Evolutionary conservation across 1,140 invertebrate species (phyloP).

Genomic region (Aethina tumida): DNA sequence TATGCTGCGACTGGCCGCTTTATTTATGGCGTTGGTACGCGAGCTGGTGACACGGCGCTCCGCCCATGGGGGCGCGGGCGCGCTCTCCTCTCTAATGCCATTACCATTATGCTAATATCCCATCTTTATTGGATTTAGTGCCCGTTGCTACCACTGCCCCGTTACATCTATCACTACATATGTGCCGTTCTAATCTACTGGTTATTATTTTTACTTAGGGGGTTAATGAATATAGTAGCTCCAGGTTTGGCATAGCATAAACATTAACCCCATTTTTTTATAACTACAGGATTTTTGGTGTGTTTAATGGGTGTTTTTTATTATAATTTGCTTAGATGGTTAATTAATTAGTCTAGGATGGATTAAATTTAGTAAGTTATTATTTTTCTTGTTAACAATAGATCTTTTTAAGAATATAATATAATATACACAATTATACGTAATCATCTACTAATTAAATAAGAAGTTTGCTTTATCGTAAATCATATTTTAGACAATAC

Average conservation of each 20-base stretch:
- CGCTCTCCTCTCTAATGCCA: neutral
- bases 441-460: too few species aligned
- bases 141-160: slow-evolving; percentile 7
- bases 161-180: slow-evolving; percentile 8
- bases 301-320: too few species aligned
- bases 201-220: slow-evolving; percentile 24
- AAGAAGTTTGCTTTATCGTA: too few species aligned
- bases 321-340: too few species aligned
- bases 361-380: too few species aligned
- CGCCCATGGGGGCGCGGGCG: slow-evolving; percentile 12
- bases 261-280: too few species aligned
- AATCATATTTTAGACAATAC: too few species aligned
- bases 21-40: slow-evolving; percentile 31
- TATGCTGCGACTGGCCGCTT: slow-evolving; percentile 29
- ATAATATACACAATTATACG: too few species aligned
- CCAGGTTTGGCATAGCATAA: slow-evolving; percentile 1
- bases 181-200: slow-evolving; percentile 14
- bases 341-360: too few species aligned
- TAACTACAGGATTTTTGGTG: too few species aligned
- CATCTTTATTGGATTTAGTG: slow-evolving; percentile 27
- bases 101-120: slow-evolving; percentile 28
- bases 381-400: too few species aligned
- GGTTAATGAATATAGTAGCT: slow-evolving; percentile 16
- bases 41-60: slow-evolving; percentile 26
- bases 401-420: too few species aligned